Conservation (phyloP, 2,888 invertebrate genomes). For the Augochlorella aurata region DNA sequence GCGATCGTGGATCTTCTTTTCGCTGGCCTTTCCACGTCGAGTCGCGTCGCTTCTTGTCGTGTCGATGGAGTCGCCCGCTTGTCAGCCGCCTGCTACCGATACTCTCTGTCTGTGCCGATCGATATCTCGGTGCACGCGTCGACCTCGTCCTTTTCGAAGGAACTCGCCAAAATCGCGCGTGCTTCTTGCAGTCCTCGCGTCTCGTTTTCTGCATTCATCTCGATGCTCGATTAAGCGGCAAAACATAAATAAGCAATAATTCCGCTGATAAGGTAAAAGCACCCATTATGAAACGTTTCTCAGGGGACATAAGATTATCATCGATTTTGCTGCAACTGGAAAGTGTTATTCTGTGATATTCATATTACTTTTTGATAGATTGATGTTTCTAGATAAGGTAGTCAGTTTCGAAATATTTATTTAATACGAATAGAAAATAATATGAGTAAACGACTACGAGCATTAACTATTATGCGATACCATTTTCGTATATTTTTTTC, state of each 20-base stretch:
- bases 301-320: too few species aligned
- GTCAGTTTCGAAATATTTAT: too few species aligned
- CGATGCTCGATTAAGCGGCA: conserved; percentile 37
- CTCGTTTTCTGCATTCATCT: neutral
- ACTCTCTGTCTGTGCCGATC: neutral
- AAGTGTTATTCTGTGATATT: too few species aligned
- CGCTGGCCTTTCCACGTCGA: neutral
- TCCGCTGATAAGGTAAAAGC: neutral
- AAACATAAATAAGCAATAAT: conserved; percentile 47
- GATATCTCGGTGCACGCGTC: neutral
- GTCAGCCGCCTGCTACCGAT: neutral
- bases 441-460: too few species aligned
- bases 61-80: neutral
- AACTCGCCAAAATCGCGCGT: neutral
- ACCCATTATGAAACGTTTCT: too few species aligned
- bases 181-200: neutral
- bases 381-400: too few species aligned
- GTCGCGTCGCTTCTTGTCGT: too few species aligned
- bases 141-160: too few species aligned
- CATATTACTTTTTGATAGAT: too few species aligned
- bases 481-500: too few species aligned
- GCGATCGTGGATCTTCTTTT: neutral
- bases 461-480: too few species aligned
- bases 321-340: neutral
- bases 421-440: too few species aligned